Evolutionary conservation across 1,140 invertebrate species (phyloP).

Genomic region (Halyomorpha halys): DNA sequence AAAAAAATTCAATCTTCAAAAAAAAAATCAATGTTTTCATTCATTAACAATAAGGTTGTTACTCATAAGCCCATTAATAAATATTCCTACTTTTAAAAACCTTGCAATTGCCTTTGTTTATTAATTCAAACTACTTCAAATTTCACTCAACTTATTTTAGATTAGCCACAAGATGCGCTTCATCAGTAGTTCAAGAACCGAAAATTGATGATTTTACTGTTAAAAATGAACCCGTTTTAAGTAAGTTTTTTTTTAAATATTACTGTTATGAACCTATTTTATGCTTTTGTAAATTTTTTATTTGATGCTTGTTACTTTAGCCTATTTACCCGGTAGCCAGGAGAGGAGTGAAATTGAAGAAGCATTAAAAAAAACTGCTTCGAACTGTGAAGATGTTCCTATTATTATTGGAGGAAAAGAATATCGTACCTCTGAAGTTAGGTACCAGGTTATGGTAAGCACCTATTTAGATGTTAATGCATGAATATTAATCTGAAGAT

Average conservation of each 20-base stretch:
- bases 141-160: conserved; percentile 13
- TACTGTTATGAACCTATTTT: conserved; percentile 1
- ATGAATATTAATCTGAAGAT: no score
- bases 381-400: conserved; percentile 69
- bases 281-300: not conserved
- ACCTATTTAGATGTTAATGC: not conserved
- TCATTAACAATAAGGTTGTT: no score
- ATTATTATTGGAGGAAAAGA: conserved; percentile 86
- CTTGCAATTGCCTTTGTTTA: not conserved
- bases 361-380: conserved; percentile 54
- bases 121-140: not conserved
- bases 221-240: conserved; percentile 68
- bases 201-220: conserved; percentile 58
- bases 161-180: conserved; percentile 20
- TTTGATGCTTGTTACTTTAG: conserved; percentile 28
- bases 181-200: conserved; percentile 44
- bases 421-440: conserved; percentile 60
- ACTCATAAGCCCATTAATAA: no score
- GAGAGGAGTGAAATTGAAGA: conserved; percentile 68
- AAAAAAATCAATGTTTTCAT: no score
- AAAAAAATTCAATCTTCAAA: no score
- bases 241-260: conserved; percentile 29
- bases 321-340: conserved; percentile 69
- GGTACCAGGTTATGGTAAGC: conserved; percentile 63
- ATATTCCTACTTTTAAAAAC: not conserved